These are phyloP conservation scores for Pampusana beccarii DNA, from an alignment of 2,113 vertebrate species.

Conservation along the genomic window DNA sequence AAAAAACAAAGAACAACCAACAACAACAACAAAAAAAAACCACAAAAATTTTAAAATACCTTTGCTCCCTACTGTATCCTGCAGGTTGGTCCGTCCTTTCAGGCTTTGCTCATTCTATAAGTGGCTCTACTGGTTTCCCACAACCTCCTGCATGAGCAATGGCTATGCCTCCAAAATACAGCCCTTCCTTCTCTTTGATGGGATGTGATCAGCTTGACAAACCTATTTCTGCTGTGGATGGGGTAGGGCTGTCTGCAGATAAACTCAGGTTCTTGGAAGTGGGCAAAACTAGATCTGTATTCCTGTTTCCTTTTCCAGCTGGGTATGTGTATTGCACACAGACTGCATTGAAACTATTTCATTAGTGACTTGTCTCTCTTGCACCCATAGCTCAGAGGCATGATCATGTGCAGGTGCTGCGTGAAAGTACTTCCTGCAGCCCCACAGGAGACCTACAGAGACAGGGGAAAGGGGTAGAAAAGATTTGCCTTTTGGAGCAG, in stretches of 20 bases:
- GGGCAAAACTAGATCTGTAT: background rate
- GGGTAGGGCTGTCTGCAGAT: background rate
- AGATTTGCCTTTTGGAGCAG: background rate
- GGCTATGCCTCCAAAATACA: too few relatives aligned
- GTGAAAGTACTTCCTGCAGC: background rate
- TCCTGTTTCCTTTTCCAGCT: fast-evolving
- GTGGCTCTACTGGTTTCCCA: too few relatives aligned
- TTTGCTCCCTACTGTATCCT: background rate
- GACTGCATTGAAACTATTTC: background rate
- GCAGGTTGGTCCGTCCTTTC: background rate
- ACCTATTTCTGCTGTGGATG: too few relatives aligned
- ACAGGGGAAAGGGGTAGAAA: background rate
- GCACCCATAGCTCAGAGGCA: background rate
- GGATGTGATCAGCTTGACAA: too few relatives aligned
- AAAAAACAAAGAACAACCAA: fast-evolving
- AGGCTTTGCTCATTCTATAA: background rate
- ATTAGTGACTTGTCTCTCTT: background rate
- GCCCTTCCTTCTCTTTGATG: too few relatives aligned
- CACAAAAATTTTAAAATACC: too few relatives aligned
- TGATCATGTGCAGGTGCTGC: background rate
- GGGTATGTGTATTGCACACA: background rate
- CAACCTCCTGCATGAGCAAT: too few relatives aligned
- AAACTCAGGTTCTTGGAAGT: background rate
- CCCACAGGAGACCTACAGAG: background rate
- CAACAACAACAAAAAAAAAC: too few relatives aligned